Percentiles rank a stretch among this genome's conserved stretches.
Evolutionary conservation across 2,888 invertebrate species (phyloP).

Genomic region (Plebejus melissa): DNA sequence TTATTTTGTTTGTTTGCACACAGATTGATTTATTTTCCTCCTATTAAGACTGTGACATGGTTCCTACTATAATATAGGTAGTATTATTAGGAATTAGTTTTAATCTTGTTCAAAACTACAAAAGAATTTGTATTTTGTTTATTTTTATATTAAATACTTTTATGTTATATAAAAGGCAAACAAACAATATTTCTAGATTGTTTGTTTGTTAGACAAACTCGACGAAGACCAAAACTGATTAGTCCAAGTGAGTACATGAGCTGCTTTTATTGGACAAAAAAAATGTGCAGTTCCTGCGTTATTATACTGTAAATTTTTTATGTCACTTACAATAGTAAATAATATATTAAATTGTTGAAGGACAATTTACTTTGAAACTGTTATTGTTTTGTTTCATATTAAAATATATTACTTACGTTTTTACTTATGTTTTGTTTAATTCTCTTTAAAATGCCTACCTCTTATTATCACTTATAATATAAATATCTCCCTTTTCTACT

Average conservation of each 20-base stretch:
- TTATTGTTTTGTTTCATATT: background rate
- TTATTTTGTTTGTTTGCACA: no score
- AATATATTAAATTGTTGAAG: background rate
- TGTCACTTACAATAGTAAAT: background rate
- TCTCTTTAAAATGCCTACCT: background rate
- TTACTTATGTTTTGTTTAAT: background rate
- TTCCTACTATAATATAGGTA: background rate
- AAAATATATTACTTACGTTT: background rate
- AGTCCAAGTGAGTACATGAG: background rate
- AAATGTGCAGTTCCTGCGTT: background rate
- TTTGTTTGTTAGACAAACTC: no score
- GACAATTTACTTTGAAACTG: background rate
- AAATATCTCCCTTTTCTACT: background rate
- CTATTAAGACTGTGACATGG: background rate
- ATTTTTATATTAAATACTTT: background rate
- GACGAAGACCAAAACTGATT: background rate
- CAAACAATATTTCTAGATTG: no score
- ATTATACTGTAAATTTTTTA: background rate
- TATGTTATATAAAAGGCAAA: background rate
- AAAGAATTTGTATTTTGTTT: background rate
- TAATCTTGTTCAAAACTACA: background rate
- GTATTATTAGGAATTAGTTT: background rate
- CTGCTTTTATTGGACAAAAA: background rate
- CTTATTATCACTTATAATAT: background rate
- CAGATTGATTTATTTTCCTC: no score